These are phyloP conservation scores for Petrocephalus microphthalmus DNA, from an alignment of 2,113 vertebrate genomes.

Conservation along the genomic window DNA sequence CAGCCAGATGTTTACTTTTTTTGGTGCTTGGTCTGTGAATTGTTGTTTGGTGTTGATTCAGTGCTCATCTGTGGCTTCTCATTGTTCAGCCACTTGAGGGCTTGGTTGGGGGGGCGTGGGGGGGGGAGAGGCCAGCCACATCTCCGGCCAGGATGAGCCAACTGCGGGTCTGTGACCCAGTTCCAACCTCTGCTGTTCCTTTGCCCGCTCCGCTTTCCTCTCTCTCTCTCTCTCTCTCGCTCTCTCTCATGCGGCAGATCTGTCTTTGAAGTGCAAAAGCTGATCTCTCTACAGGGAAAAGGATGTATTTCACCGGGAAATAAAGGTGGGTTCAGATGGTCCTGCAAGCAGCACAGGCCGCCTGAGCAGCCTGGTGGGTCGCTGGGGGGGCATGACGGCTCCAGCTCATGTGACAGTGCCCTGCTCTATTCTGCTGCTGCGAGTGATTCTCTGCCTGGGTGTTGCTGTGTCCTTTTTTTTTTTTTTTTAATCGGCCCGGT, in stretches of 20 bases:
- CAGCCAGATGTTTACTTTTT: background rate
- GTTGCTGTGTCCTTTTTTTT: background rate
- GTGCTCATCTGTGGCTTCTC: constrained; percentile 17
- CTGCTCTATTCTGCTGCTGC: too few species aligned
- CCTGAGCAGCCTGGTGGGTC: constrained; percentile 6
- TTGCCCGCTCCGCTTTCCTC: background rate
- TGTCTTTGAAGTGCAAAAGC: constrained; percentile 27
- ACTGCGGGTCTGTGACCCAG: constrained; percentile 67
- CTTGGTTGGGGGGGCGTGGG: too few species aligned
- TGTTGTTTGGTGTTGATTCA: constrained; percentile 30
- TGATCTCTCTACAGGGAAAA: constrained; percentile 16
- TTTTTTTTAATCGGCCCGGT: background rate
- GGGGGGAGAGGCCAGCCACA: constrained; percentile 4
- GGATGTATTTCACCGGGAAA: constrained; percentile 11
- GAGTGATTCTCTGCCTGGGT: background rate
- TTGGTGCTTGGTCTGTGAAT: background rate
- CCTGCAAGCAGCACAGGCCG: background rate
- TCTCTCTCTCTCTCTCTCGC: background rate
- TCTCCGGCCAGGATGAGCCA: constrained; percentile 57
- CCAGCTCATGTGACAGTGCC: background rate
- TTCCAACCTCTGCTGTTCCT: constrained; percentile 57
- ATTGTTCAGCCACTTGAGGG: constrained; percentile 35
- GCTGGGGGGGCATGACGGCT: background rate
- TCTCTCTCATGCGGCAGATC: background rate
- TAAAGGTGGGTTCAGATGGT: constrained; percentile 10